These are phyloP conservation scores for Drosophila atripex DNA, from an alignment of 2,888 invertebrate genomes.

Conservation along the genomic window DNA sequence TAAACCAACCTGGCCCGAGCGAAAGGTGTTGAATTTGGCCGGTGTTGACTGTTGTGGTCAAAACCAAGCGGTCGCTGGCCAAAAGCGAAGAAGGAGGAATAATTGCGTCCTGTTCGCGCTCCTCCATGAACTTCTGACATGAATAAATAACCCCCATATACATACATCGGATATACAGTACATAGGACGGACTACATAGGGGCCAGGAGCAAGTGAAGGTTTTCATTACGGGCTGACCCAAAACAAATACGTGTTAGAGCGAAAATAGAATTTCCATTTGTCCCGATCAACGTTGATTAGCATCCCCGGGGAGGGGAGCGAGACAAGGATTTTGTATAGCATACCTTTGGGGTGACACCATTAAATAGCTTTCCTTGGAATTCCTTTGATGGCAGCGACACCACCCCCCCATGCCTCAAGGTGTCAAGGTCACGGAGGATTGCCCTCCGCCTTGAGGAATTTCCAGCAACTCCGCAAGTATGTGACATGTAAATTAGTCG, in stretches of 20 bases:
- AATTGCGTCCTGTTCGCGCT: conserved; percentile 70
- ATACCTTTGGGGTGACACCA: neutral
- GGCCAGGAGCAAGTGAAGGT: conserved; percentile 26
- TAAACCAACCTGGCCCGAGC: conserved; percentile 54
- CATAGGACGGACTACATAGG: neutral
- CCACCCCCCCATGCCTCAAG: conserved; percentile 14
- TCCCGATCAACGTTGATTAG: conserved; percentile 11
- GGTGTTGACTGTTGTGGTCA: conserved; percentile 50
- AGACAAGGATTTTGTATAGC: conserved; percentile 9
- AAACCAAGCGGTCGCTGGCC: conserved; percentile 33
- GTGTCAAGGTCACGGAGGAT: conserved; percentile 32
- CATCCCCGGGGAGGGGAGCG: conserved; percentile 15
- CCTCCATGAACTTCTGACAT: conserved; percentile 39
- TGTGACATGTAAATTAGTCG: conserved; percentile 47
- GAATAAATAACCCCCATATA: conserved; percentile 53
- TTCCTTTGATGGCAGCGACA: neutral
- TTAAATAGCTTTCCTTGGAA: neutral
- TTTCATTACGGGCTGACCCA: conserved; percentile 53
- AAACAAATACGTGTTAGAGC: conserved; percentile 32
- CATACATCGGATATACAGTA: conserved; percentile 14
- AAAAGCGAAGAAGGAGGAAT: conserved; percentile 39
- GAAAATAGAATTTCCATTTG: conserved; percentile 47
- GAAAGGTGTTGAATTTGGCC: conserved; percentile 78
- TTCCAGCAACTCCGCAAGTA: conserved; percentile 4
- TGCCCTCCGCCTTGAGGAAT: conserved; percentile 30